phyloP scores from a whole-genome alignment of 2,113 vertebrate genomes.

The Neomonachus schauinslandi region DNA sequence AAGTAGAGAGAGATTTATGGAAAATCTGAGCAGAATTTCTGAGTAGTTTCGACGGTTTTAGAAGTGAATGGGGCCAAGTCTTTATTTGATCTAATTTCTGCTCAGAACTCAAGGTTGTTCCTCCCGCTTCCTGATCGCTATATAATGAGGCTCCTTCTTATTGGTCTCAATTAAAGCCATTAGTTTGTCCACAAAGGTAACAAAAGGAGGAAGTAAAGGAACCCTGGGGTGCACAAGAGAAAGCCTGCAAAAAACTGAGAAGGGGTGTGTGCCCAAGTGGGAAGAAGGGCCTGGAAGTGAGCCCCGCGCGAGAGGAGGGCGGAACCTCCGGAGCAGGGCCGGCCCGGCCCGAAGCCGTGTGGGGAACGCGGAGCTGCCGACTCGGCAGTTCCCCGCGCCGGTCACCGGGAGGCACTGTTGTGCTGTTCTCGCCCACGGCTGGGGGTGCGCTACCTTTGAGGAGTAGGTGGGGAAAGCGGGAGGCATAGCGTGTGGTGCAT shows the following conservation, averaged over 20 bases:
- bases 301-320: neutral
- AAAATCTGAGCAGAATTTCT: neutral
- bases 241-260: neutral
- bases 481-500: rapidly evolving
- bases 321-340: too few species aligned
- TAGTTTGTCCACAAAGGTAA: conserved; percentile 2
- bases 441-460: neutral
- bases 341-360: neutral
- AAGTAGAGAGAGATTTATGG: neutral
- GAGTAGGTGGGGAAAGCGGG: neutral
- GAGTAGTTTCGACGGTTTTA: neutral
- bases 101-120: neutral
- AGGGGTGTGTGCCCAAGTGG: rapidly evolving
- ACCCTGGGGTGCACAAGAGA: neutral
- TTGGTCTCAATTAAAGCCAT: neutral
- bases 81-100: neutral
- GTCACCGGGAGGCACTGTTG: conserved; percentile 29
- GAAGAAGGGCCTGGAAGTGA: neutral
- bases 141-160: neutral
- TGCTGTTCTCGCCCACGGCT: neutral
- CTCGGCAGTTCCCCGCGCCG: neutral
- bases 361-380: rapidly evolving
- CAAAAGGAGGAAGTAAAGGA: neutral
- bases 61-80: neutral
- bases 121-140: neutral